Percentiles rank a stretch among this genome's conserved stretches.
These are phyloP conservation scores for Laticauda colubrina DNA, from an alignment of 2,113 vertebrate genomes.

Conservation along the genomic window DNA sequence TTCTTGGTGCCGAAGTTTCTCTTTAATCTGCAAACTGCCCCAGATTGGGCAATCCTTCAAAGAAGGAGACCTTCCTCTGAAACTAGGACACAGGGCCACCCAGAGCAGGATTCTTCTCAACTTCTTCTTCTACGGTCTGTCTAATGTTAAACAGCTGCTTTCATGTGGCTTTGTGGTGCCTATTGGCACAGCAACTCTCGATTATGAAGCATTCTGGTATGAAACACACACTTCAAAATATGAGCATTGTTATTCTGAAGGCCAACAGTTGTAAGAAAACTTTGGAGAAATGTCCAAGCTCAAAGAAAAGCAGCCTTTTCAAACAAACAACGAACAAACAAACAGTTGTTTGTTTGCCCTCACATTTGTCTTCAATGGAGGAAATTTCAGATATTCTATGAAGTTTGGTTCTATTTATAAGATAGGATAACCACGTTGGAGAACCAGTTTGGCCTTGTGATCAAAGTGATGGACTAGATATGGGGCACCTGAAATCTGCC, in stretches of 20 bases:
- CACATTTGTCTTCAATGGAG: neutral
- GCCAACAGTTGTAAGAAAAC: neutral
- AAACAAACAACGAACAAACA: no score
- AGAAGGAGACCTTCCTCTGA: neutral
- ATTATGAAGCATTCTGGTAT: conserved; percentile 34
- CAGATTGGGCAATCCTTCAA: neutral
- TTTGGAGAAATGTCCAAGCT: neutral
- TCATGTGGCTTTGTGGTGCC: neutral
- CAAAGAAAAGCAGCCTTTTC: neutral
- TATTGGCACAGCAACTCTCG: neutral
- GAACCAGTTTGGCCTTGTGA: neutral
- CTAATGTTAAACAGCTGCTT: conserved; percentile 44
- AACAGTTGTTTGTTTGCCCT: neutral
- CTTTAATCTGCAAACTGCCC: neutral
- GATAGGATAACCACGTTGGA: neutral
- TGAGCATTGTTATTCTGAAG: neutral
- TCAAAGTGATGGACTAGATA: neutral
- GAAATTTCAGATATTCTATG: neutral
- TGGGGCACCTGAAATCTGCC: neutral
- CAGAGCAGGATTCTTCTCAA: neutral
- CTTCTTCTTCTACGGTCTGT: neutral
- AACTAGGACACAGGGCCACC: neutral
- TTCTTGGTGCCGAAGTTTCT: neutral
- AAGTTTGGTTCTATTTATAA: neutral
- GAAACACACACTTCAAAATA: conserved; percentile 1